phyloP scores from a whole-genome alignment of 1,140 invertebrate genomes.

The Cyclina sinensis region DNA sequence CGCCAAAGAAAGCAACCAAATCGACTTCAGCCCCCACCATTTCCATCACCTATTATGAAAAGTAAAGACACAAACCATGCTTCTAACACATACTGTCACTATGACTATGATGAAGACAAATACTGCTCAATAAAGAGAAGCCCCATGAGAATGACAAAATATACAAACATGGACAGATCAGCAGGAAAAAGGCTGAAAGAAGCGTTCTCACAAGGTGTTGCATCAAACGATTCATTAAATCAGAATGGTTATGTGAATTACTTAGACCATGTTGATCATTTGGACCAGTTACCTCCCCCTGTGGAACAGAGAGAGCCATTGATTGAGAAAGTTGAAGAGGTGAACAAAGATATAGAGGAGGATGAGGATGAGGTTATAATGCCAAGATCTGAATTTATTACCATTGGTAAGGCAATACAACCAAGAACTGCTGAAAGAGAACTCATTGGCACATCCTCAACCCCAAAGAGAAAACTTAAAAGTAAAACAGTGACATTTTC shows the following conservation, averaged over 20 bases:
- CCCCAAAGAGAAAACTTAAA: slow-evolving; percentile 71
- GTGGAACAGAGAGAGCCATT: slow-evolving; percentile 63
- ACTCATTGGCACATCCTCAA: slow-evolving; percentile 58
- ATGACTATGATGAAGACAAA: slow-evolving; percentile 81
- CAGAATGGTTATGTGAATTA: slow-evolving; percentile 64
- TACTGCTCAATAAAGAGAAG: slow-evolving; percentile 82
- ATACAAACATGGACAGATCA: slow-evolving; percentile 72
- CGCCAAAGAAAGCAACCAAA: slow-evolving; percentile 10
- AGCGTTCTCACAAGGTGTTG: slow-evolving; percentile 69
- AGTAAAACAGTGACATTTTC: slow-evolving; percentile 83
- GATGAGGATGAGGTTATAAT: slow-evolving; percentile 53
- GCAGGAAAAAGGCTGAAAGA: slow-evolving; percentile 72
- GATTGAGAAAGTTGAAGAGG: slow-evolving; percentile 64
- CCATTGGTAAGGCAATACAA: slow-evolving; percentile 72
- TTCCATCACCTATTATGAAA: slow-evolving; percentile 65
- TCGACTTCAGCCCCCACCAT: slow-evolving; percentile 47
- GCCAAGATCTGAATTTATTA: slow-evolving; percentile 58
- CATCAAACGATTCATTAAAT: slow-evolving; percentile 26
- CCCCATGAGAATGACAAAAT: slow-evolving; percentile 80
- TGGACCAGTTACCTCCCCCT: background rate
- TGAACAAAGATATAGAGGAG: slow-evolving; percentile 53
- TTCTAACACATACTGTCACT: slow-evolving; percentile 68
- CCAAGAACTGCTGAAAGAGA: slow-evolving; percentile 66
- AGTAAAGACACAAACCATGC: slow-evolving; percentile 57
- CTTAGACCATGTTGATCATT: slow-evolving; percentile 52